These are phyloP conservation scores for Platysteira castanea DNA, from an alignment of 2,113 vertebrate species.

Conservation along the genomic window DNA sequence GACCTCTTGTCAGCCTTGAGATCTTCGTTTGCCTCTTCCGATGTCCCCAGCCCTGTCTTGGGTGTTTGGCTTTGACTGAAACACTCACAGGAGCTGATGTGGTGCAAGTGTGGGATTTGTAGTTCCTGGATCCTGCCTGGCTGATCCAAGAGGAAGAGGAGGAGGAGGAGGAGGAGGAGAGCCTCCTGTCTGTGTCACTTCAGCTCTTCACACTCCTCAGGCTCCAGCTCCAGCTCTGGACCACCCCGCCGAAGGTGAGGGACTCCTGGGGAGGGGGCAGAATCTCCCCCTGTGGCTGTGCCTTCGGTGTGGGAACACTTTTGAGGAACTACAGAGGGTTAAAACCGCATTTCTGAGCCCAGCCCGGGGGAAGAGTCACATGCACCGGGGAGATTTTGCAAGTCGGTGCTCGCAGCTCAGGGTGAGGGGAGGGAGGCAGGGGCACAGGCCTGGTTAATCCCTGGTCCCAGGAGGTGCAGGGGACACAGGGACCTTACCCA, in stretches of 20 bases:
- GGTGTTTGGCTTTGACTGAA: not conserved
- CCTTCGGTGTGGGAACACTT: not conserved
- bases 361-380: slow-evolving; percentile 14
- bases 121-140: not conserved
- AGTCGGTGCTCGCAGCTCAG: not conserved
- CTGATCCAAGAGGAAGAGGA: not conserved
- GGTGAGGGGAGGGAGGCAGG: not conserved
- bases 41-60: not conserved
- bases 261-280: not conserved
- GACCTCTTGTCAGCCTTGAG: not conserved
- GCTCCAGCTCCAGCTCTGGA: not conserved
- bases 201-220: not conserved
- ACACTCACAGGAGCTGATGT: not conserved
- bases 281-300: not conserved
- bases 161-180: not conserved
- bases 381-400: slow-evolving; percentile 24
- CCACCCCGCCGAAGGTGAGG: not conserved
- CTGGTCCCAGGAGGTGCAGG: not conserved
- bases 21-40: fast-evolving
- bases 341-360: not conserved
- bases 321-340: not conserved
- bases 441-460: not conserved
- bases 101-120: not conserved
- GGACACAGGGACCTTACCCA: not conserved
- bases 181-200: not conserved